Conservation (phyloP, 2,888 invertebrate species). For the Polydrusus pterygomalis region DNA sequence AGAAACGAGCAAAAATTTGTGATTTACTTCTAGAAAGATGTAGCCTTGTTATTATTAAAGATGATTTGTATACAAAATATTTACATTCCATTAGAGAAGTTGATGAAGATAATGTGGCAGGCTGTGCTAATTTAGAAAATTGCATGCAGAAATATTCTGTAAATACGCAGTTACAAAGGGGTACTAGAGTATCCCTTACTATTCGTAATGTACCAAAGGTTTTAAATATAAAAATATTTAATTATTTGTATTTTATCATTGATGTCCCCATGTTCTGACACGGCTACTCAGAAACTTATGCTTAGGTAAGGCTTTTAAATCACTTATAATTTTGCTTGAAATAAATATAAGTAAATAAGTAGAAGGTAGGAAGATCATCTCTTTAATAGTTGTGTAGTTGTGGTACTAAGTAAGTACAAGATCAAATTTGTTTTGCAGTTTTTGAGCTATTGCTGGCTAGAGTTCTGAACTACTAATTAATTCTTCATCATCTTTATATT, state of each 20-base stretch:
- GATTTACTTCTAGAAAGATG: constrained; percentile 89
- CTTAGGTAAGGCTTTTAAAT: background rate
- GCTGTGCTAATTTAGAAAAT: constrained; percentile 79
- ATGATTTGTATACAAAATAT: constrained; percentile 87
- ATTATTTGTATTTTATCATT: background rate
- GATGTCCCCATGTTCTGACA: background rate
- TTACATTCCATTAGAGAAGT: constrained; percentile 91
- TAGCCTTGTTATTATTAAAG: constrained; percentile 90
- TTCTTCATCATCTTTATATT: too few relatives aligned
- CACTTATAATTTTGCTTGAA: too few relatives aligned
- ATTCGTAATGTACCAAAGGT: constrained; percentile 95
- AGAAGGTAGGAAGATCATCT: too few relatives aligned
- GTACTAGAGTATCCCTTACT: constrained; percentile 90
- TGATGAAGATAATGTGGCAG: constrained; percentile 78
- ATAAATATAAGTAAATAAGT: too few relatives aligned
- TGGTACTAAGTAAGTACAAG: too few relatives aligned
- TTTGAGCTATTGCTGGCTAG: too few relatives aligned
- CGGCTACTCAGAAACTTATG: background rate
- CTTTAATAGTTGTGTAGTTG: too few relatives aligned
- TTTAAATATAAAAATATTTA: constrained; percentile 78
- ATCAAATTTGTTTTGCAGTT: too few relatives aligned
- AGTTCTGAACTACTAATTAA: too few relatives aligned
- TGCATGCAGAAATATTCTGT: constrained; percentile 76
- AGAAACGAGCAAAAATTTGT: constrained; percentile 74
- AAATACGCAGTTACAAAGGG: constrained; percentile 77